phyloP scores from a whole-genome alignment of 2,888 invertebrate species.

The Matsumyia berberina region DNA sequence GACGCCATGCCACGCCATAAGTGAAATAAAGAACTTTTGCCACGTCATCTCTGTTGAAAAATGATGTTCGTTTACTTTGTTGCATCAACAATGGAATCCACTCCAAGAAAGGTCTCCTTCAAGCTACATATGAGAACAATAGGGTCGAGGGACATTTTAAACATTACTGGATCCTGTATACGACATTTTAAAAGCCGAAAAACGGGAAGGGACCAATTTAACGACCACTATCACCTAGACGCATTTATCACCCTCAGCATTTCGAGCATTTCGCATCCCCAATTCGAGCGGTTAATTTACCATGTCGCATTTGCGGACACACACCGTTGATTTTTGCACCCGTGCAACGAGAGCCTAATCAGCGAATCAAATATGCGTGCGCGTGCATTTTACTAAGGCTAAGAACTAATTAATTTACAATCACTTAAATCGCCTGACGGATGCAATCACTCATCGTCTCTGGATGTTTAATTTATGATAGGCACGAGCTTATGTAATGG shows the following conservation, averaged over 20 bases:
- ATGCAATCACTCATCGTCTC: conserved; percentile 75
- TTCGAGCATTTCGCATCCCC: background rate
- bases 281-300: conserved; percentile 46
- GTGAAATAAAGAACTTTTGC: conserved; percentile 1
- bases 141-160: background rate
- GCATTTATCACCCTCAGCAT: conserved; percentile 7
- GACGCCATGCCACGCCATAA: background rate
- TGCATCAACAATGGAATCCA: conserved; percentile 19
- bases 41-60: background rate
- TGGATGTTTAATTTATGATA: conserved; percentile 72
- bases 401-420: conserved; percentile 73
- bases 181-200: background rate
- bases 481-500: conserved; percentile 62
- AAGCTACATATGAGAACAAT: background rate
- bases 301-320: conserved; percentile 46
- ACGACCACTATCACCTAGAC: conserved; percentile 3
- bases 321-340: conserved; percentile 62
- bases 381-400: conserved; percentile 50
- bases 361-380: conserved; percentile 57
- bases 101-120: background rate
- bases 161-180: background rate
- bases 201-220: background rate
- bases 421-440: conserved; percentile 75
- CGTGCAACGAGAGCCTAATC: conserved; percentile 54
- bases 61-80: background rate